phyloP scores from a whole-genome alignment of 1,140 invertebrate genomes.

The Harpegnathos saltator region DNA sequence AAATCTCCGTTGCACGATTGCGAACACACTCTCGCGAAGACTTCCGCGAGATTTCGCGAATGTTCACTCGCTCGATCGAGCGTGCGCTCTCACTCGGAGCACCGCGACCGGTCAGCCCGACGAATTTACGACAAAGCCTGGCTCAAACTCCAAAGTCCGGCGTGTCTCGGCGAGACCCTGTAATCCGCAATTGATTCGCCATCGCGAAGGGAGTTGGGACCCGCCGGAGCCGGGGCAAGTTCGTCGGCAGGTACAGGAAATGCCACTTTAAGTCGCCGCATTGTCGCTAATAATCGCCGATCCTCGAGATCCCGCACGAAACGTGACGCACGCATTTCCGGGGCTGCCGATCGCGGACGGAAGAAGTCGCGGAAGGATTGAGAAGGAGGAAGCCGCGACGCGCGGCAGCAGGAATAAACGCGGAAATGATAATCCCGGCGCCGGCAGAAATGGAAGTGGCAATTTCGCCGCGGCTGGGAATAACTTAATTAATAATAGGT shows the following conservation, averaged over 20 bases:
- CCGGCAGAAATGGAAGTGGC: background rate
- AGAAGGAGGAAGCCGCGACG: no score
- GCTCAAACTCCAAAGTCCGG: background rate
- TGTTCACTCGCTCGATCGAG: background rate
- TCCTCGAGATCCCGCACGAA: no score
- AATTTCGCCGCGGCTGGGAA: background rate
- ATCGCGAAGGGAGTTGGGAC: background rate
- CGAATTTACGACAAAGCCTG: constrained; percentile 22
- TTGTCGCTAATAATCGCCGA: no score
- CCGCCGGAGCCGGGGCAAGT: background rate
- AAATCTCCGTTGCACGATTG: background rate
- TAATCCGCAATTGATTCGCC: constrained; percentile 12
- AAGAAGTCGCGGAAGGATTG: no score
- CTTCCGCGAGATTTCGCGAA: background rate
- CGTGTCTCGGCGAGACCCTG: background rate
- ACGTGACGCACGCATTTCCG: no score
- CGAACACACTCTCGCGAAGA: background rate
- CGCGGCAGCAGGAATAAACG: background rate
- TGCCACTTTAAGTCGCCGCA: background rate
- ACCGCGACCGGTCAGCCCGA: background rate
- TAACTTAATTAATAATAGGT: constrained; percentile 12
- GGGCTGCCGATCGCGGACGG: no score
- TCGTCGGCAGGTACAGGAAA: background rate
- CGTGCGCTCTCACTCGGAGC: background rate
- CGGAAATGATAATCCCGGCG: background rate